Conservation (phyloP, 2,113 vertebrate species). For the Mus pahari region DNA sequence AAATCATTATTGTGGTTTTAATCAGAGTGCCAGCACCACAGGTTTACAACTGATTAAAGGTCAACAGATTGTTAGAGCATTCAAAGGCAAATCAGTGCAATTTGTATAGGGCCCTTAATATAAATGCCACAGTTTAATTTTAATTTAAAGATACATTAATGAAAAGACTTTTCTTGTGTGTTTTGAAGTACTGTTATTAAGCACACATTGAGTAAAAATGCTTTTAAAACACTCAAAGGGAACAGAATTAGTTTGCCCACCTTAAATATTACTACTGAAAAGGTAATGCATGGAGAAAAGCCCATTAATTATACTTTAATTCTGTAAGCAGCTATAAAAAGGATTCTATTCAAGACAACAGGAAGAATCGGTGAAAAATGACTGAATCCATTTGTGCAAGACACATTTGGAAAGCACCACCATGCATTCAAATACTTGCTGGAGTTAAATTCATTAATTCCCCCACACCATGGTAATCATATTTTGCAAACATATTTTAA, state of each 20-base stretch:
- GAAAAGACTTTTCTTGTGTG: constrained; percentile 24
- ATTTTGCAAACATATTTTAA: background rate
- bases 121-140: constrained; percentile 35
- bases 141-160: constrained; percentile 40
- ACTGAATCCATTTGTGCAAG: background rate
- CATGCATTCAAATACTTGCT: background rate
- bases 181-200: constrained; percentile 9
- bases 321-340: background rate
- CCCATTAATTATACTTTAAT: background rate
- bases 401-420: background rate
- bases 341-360: background rate
- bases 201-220: background rate
- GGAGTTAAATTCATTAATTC: background rate
- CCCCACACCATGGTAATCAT: background rate
- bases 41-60: constrained; percentile 79
- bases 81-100: constrained; percentile 62
- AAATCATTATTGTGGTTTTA: constrained; percentile 76
- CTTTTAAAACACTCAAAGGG: background rate
- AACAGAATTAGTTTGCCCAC: background rate
- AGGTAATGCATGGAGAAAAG: background rate
- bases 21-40: constrained; percentile 60
- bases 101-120: constrained; percentile 53
- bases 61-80: constrained; percentile 68
- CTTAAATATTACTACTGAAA: background rate
- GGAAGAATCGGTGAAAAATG: background rate